Conservation (phyloP, 2,113 vertebrate genomes). For the Mesoclemmys tuberculata region DNA sequence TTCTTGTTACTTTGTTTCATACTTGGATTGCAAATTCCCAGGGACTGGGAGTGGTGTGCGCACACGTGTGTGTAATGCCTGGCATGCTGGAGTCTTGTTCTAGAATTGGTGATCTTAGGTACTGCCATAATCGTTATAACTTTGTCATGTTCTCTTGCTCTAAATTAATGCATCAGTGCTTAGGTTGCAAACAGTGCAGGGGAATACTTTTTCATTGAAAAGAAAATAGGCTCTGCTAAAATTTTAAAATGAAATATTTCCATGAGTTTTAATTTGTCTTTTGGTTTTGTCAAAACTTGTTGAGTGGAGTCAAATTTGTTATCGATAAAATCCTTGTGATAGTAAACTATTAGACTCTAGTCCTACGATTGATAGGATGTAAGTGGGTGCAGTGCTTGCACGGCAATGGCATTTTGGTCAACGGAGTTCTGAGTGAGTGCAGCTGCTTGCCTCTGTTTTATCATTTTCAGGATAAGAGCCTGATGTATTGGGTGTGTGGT, state of each 20-base stretch:
- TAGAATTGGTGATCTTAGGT: rapidly evolving
- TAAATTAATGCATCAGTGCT: not conserved
- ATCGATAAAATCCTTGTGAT: not conserved
- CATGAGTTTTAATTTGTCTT: not conserved
- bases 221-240: not conserved
- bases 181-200: not conserved
- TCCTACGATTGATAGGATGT: not conserved
- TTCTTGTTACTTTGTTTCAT: rapidly evolving
- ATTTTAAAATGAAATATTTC: constrained; percentile 1
- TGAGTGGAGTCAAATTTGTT: not conserved
- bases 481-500: not conserved
- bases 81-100: rapidly evolving
- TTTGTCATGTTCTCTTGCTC: not conserved
- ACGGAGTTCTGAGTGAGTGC: not conserved
- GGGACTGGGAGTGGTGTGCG: rapidly evolving
- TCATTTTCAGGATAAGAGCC: not conserved
- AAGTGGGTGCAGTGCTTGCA: not conserved
- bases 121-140: not conserved
- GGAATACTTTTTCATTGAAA: not conserved
- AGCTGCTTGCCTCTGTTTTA: not conserved
- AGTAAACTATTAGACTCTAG: not conserved
- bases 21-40: not conserved
- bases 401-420: rapidly evolving
- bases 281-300: not conserved
- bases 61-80: not conserved